Base-by-base conservation (phyloP, 2,113 vertebrate species). In the Acrocephalus kingi region DNA sequence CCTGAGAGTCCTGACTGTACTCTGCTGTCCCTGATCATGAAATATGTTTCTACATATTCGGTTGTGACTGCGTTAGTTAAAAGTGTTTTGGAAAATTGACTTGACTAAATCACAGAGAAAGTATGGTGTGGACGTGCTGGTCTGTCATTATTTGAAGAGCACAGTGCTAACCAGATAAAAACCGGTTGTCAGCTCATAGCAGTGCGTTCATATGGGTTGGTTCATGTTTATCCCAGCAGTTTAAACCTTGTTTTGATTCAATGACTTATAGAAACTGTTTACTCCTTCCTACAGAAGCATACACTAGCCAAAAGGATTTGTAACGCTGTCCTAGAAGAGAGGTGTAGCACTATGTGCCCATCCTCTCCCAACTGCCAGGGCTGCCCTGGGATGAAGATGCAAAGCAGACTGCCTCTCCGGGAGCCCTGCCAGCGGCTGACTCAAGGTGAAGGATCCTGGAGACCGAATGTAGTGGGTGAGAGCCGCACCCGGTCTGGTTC, bases 141-240 rank as follows among this genome's bases (percentile, higher is more conserved):
- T 74, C 73, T 93, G 61, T 84, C 93, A 94, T 92, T 94, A 95
- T 88, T 89, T 68, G 83, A 93, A 88, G 79, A 90, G 69, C 1
- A 0, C 72, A 84, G 69, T 23, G 5, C 72, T 90, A 88, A 96
- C 61, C 79, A 90, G 92, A 90, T 91, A 94, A 94, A 94, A 95
- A 77, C 43, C 0, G 0, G 68, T 89, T 96, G 85, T 81, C 52
- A 78, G 76, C 83, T 88, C 3, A 0, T 16, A 5, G 75, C 69
- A 90, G n/a, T 41, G n/a, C 7, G 2, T 84, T 93, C 35, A 19
- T 49, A 72, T 80, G 80, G 72, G 52, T 9, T 79, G 43, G 37
- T 52, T 45, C 0, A 0, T 12, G 31, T 69, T 84, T 46, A 84
- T 72, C 59, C 17, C 21, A 71, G 31, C 10, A 31, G 19, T 54